These are phyloP conservation scores for Plecturocebus donacophilus DNA, from an alignment of 2,113 vertebrate species.

Conservation along the genomic window DNA sequence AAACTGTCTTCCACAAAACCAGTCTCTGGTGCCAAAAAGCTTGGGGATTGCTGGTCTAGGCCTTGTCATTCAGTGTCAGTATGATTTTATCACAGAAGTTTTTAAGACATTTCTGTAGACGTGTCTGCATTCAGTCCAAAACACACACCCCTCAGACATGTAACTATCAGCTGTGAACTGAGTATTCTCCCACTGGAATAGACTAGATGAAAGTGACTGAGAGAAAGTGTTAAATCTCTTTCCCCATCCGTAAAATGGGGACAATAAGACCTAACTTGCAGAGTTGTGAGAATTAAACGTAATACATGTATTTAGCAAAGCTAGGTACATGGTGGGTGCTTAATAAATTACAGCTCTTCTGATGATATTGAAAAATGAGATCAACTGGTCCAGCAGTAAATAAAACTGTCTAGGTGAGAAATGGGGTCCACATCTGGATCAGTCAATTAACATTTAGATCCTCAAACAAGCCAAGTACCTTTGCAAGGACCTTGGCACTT, in stretches of 20 bases:
- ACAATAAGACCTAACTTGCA: neutral
- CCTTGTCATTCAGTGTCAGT: neutral
- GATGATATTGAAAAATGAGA: constrained; percentile 17
- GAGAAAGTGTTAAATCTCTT: neutral
- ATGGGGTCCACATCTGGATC: too few relatives aligned
- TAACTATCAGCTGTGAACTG: neutral
- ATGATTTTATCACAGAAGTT: neutral
- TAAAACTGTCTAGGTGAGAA: neutral
- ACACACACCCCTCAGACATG: accelerated
- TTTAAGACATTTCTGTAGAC: neutral
- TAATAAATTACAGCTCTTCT: neutral
- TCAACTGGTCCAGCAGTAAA: neutral
- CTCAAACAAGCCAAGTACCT: neutral
- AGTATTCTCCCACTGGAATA: neutral
- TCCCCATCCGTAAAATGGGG: neutral
- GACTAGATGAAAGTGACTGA: neutral
- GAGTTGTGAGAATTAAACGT: neutral
- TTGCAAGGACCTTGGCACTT: neutral
- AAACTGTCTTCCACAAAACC: too few relatives aligned
- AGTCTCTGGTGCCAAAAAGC: too few relatives aligned
- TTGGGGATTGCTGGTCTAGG: neutral
- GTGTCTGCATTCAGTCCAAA: neutral
- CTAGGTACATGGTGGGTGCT: neutral
- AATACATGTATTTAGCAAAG: neutral
- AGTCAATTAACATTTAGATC: neutral